Percentiles rank a stretch among this genome's conserved stretches.
These are phyloP conservation scores for Nothoprocta perdicaria DNA, from an alignment of 2,113 vertebrate genomes.

Conservation along the genomic window DNA sequence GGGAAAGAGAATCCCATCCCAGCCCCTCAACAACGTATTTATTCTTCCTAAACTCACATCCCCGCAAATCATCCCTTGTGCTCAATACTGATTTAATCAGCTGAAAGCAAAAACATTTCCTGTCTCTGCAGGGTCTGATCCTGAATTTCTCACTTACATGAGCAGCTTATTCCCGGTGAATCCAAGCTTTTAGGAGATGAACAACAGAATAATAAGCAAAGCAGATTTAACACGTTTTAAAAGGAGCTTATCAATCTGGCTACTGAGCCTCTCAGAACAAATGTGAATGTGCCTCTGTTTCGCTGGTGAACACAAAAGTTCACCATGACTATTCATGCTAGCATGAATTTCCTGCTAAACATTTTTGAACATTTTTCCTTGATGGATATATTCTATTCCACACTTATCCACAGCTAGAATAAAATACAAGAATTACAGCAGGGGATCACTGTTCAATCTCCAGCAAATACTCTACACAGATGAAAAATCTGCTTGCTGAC, in stretches of 20 bases:
- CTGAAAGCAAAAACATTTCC: constrained; percentile 32
- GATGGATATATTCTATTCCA: background rate
- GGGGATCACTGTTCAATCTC: constrained; percentile 39
- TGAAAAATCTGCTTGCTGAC: constrained; percentile 68
- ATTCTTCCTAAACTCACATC: constrained; percentile 33
- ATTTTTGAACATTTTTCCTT: background rate
- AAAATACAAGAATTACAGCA: background rate
- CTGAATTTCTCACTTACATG: background rate
- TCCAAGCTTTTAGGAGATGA: constrained; percentile 21
- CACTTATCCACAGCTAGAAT: background rate
- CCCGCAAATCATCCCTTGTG: background rate
- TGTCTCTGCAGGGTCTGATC: background rate
- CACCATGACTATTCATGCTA: too few relatives aligned
- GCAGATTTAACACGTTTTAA: constrained; percentile 18
- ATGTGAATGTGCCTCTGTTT: background rate
- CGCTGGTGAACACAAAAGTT: background rate
- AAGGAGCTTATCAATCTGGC: constrained; percentile 4
- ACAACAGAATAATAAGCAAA: constrained; percentile 15
- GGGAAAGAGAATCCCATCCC: constrained; percentile 41
- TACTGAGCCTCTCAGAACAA: constrained; percentile 8
- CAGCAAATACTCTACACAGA: constrained; percentile 43
- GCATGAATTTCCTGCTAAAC: background rate
- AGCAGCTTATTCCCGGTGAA: background rate
- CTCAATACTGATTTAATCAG: constrained; percentile 25
- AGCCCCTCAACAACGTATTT: constrained; percentile 17